Evolutionary conservation across 2,113 vertebrate genomes (phyloP).

Genomic region (Steatornis caripensis): DNA sequence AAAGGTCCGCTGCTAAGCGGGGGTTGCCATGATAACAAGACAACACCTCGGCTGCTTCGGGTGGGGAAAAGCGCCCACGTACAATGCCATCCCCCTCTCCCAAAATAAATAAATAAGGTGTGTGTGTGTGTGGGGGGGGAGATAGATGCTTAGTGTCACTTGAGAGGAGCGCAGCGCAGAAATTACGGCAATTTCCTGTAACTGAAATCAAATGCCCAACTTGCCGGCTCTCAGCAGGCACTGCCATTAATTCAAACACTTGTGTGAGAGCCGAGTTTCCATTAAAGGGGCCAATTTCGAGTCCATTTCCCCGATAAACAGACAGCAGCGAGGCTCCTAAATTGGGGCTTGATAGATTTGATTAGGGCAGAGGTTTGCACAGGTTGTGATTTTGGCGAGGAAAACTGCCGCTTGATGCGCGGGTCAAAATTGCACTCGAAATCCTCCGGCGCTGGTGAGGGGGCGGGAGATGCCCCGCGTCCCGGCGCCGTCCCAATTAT

Average conservation of each 20-base stretch:
- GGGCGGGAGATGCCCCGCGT: background rate
- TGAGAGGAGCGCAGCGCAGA: conserved; percentile 53
- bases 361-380: conserved; percentile 71
- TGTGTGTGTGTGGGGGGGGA: too few relatives aligned
- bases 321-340: conserved; percentile 56
- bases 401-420: conserved; percentile 48
- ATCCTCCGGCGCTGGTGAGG: background rate
- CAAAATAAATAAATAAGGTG: conserved; percentile 3
- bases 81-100: background rate
- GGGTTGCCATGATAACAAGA: conserved; percentile 54
- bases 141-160: conserved; percentile 23
- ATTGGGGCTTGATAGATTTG: conserved; percentile 73
- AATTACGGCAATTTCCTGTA: conserved; percentile 77
- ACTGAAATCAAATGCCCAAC: conserved; percentile 75
- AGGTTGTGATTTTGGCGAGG: conserved; percentile 71
- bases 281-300: conserved; percentile 74
- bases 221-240: conserved; percentile 53
- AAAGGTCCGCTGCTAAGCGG: conserved; percentile 32
- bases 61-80: background rate
- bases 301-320: conserved; percentile 77
- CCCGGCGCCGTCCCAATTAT: background rate
- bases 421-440: conserved; percentile 50
- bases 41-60: background rate
- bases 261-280: conserved; percentile 58
- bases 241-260: conserved; percentile 71